These are phyloP conservation scores for Pomatostomus ruficeps DNA, from an alignment of 2,113 vertebrate species.

Conservation along the genomic window DNA sequence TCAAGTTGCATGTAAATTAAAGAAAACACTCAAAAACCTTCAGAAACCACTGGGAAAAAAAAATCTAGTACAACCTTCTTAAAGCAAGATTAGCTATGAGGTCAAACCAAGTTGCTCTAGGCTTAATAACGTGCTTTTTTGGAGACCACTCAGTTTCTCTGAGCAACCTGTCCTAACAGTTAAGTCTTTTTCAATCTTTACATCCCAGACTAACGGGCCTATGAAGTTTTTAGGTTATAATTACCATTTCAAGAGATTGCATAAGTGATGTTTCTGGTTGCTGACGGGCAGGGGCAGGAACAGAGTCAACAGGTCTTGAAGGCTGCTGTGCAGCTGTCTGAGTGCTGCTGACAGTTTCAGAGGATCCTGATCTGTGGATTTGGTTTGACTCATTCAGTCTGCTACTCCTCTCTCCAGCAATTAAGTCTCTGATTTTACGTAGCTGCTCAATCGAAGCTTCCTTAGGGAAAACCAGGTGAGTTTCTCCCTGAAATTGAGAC, in stretches of 20 bases:
- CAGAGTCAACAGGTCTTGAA: neutral
- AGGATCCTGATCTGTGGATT: constrained; percentile 5
- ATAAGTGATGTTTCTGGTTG: neutral
- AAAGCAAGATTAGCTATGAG: neutral
- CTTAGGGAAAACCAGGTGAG: constrained; percentile 90
- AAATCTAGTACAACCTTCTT: neutral
- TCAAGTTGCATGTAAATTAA: neutral
- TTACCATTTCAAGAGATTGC: constrained; percentile 58
- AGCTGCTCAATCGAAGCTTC: constrained; percentile 88
- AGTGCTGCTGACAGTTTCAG: neutral
- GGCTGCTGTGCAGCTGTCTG: neutral
- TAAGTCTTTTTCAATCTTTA: neutral
- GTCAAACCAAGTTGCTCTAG: neutral
- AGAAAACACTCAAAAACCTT: neutral
- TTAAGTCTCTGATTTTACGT: constrained; percentile 83
- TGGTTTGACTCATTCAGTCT: constrained; percentile 66
- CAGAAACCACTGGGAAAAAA: neutral
- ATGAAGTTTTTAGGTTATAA: neutral
- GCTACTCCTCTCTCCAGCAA: constrained; percentile 84
- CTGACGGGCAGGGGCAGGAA: neutral
- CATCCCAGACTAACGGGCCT: neutral
- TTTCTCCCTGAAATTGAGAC: constrained; percentile 82
- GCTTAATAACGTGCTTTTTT: neutral
- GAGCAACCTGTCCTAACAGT: neutral
- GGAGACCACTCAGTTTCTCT: neutral